Percentiles rank a stretch among this genome's conserved stretches.
These are phyloP conservation scores for Lepidocyrtinus sp. DNA, from an alignment of 2,888 invertebrate species.

Conservation along the genomic window DNA sequence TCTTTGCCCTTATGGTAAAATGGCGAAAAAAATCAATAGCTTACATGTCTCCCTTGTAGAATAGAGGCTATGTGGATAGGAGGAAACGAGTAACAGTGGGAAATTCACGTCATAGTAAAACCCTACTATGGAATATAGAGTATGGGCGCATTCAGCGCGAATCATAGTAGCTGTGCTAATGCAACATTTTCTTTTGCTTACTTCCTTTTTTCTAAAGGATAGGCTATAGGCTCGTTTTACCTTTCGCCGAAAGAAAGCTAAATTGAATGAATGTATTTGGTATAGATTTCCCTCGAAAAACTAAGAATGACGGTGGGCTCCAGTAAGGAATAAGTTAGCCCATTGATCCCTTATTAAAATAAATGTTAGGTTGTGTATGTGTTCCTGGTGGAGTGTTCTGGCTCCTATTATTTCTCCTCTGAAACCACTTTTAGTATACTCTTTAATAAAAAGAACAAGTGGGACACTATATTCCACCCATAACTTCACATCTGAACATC, in stretches of 20 bases:
- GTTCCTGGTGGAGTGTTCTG: neutral
- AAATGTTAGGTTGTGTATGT: neutral
- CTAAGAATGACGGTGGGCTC: neutral
- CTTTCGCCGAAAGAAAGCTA: too few relatives aligned
- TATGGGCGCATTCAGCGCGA: neutral
- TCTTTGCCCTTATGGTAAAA: constrained; percentile 60
- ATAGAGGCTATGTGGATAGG: constrained; percentile 21
- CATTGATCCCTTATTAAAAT: constrained; percentile 16
- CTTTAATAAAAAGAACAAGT: constrained; percentile 2
- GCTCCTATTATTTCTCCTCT: neutral
- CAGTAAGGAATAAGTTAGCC: neutral
- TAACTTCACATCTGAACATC: neutral
- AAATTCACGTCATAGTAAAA: constrained; percentile 21
- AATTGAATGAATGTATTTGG: neutral
- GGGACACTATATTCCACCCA: neutral
- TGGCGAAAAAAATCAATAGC: constrained; percentile 61
- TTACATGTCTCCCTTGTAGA: constrained; percentile 45
- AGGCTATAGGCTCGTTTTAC: too few relatives aligned
- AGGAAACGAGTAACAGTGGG: neutral
- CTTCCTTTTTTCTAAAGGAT: neutral
- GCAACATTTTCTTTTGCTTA: neutral
- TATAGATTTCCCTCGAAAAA: neutral
- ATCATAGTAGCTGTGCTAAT: neutral
- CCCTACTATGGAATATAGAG: too few relatives aligned
- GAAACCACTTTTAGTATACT: too few relatives aligned